Evolutionary conservation across 2,888 invertebrate species (phyloP).

Genomic region (Netelia melanura): DNA sequence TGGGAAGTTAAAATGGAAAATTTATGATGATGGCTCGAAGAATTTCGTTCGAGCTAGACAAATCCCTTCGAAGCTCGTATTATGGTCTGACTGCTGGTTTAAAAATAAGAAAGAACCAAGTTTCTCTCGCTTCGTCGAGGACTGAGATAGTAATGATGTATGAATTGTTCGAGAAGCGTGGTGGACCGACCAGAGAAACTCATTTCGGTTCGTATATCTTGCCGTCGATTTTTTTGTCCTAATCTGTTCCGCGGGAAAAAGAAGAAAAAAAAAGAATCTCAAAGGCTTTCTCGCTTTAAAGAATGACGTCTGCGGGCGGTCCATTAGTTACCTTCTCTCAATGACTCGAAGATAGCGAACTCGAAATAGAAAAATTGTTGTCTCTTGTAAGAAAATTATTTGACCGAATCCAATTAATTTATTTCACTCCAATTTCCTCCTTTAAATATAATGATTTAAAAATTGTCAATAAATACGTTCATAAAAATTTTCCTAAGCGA

Average conservation of each 20-base stretch:
- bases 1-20: conserved; percentile 42
- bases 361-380: background rate
- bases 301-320: conserved; percentile 15
- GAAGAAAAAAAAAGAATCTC: conserved; percentile 5
- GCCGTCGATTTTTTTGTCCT: conserved; percentile 26
- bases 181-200: conserved; percentile 24
- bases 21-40: conserved; percentile 55
- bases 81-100: conserved; percentile 15
- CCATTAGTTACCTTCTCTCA: conserved; percentile 58
- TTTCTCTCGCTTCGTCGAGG: background rate
- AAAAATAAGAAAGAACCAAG: conserved; percentile 28
- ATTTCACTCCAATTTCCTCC: background rate
- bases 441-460: too few species aligned
- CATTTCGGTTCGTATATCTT: conserved; percentile 40
- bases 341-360: conserved; percentile 11
- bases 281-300: conserved; percentile 23
- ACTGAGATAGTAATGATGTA: conserved; percentile 45
- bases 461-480: too few species aligned
- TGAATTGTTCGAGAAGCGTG: conserved; percentile 46
- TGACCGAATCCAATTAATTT: background rate
- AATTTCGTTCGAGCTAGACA: conserved; percentile 45
- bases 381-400: background rate
- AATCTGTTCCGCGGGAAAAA: conserved; percentile 30
- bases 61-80: conserved; percentile 39
- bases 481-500: too few species aligned